Percentiles rank a stretch among this genome's conserved stretches.
Conservation (phyloP, 1,140 invertebrate species). For the Akabosia matsudoensis region DNA sequence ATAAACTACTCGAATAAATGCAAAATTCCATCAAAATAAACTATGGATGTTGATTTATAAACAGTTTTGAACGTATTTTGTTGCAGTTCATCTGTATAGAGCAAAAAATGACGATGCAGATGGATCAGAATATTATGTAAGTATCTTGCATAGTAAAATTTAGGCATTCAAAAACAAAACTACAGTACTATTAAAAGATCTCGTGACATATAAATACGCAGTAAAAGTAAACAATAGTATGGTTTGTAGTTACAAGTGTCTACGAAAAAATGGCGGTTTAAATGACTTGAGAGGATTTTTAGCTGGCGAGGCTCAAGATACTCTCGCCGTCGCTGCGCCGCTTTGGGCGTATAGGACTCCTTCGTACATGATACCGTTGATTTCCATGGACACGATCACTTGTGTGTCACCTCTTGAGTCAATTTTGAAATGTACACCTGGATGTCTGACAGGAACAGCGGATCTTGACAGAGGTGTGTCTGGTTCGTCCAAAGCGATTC, state of each 20-base stretch:
- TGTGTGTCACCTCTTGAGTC: conserved; percentile 78
- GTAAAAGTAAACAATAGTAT: background rate
- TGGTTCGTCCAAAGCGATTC: conserved; percentile 53
- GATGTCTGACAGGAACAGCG: conserved; percentile 1
- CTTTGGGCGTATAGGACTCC: conserved; percentile 77
- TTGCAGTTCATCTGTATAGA: no score
- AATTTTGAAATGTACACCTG: conserved; percentile 81
- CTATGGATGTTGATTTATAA: no score
- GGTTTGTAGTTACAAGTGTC: background rate
- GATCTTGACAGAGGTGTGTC: conserved; percentile 50
- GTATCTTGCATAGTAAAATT: background rate
- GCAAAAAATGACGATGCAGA: no score
- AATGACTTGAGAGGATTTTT: background rate
- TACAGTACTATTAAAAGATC: background rate
- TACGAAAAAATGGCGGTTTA: conserved; percentile 2
- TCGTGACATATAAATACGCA: background rate
- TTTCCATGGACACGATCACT: conserved; percentile 89
- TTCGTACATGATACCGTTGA: conserved; percentile 88
- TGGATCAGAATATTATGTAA: no score
- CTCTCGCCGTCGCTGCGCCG: conserved; percentile 29
- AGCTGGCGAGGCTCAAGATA: background rate
- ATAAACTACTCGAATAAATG: no score
- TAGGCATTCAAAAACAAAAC: background rate
- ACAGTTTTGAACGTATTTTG: no score
- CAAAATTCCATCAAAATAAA: no score